phyloP scores from a whole-genome alignment of 2,113 vertebrate genomes.

The Corydoras maculifer region DNA sequence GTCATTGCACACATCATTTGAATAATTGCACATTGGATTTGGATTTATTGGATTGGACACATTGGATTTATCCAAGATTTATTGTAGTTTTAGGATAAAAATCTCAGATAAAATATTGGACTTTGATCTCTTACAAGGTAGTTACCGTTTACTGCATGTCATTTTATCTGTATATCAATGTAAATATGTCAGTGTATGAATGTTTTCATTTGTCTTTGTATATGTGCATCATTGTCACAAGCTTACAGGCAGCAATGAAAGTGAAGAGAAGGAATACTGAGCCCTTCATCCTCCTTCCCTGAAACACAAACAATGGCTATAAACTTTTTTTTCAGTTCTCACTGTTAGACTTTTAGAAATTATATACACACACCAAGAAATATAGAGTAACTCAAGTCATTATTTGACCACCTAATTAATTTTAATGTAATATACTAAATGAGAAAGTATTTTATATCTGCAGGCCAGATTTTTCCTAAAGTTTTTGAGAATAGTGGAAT shows the following conservation, averaged over 20 bases:
- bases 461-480: no score
- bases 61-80: background rate
- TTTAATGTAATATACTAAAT: no score
- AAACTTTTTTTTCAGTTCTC: background rate
- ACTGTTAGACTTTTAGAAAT: no score
- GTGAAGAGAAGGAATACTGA: constrained; percentile 47
- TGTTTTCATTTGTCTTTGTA: background rate
- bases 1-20: background rate
- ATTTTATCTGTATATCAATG: no score
- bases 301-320: background rate
- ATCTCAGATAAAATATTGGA: constrained; percentile 6
- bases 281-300: constrained; percentile 41
- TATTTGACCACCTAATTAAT: no score
- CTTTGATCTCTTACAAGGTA: background rate
- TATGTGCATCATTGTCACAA: background rate
- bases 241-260: constrained; percentile 47
- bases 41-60: no score
- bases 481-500: no score
- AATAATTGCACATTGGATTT: background rate
- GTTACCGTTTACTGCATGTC: background rate
- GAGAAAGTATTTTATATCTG: no score
- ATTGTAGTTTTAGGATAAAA: background rate
- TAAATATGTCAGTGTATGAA: background rate
- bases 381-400: no score
- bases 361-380: no score